Conservation (phyloP, 1,140 invertebrate species). For the Drosophila baimaii region DNA sequence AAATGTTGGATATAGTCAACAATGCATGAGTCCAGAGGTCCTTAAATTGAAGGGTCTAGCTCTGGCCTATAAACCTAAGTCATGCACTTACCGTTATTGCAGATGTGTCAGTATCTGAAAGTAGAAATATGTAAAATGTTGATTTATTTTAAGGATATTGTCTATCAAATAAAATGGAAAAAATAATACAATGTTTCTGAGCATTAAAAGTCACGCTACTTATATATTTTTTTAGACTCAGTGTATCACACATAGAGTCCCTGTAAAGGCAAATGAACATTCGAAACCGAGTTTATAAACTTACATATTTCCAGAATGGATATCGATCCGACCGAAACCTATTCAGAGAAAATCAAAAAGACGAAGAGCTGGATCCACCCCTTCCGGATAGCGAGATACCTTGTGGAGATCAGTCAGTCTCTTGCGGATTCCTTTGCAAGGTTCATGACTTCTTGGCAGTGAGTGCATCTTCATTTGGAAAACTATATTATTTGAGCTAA, state of each 20-base stretch:
- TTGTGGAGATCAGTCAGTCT: background rate
- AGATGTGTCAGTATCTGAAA: conserved; percentile 5
- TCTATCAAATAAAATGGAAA: too few relatives aligned
- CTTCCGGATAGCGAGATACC: background rate
- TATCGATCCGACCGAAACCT: background rate
- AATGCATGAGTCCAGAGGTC: conserved; percentile 20
- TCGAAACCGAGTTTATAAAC: background rate
- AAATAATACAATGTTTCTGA: background rate
- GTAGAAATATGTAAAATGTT: background rate
- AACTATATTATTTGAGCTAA: background rate
- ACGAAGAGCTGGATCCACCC: background rate
- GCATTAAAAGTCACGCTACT: background rate
- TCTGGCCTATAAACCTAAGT: background rate
- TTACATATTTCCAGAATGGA: background rate
- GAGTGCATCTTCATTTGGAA: background rate
- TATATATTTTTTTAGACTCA: too few relatives aligned
- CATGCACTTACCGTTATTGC: background rate
- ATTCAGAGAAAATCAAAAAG: background rate
- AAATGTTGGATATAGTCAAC: conserved; percentile 54
- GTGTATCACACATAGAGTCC: too few relatives aligned
- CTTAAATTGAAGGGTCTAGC: conserved; percentile 30
- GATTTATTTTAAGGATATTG: background rate
- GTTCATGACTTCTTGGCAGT: conserved; percentile 9
- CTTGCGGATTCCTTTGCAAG: conserved; percentile 4
- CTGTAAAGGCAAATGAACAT: background rate